phyloP scores from a whole-genome alignment of 2,797 vertebrate species.

The Pangasius sanitwongsei region DNA sequence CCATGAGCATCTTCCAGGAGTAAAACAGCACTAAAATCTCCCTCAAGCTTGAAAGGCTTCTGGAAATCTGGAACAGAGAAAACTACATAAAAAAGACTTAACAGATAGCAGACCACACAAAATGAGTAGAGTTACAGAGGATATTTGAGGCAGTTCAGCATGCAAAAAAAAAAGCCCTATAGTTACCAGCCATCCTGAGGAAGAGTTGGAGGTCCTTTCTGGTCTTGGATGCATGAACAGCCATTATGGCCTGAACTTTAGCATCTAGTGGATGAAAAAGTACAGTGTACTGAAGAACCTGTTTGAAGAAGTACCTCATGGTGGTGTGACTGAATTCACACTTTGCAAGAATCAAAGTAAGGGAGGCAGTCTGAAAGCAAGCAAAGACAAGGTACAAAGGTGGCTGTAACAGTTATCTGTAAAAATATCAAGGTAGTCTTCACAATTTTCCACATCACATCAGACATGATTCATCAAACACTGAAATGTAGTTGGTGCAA shows the following conservation, averaged over 20 bases:
- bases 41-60: neutral
- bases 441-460: neutral
- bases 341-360: neutral
- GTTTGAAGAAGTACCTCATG: neutral
- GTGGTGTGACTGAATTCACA: neutral
- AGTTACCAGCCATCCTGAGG: neutral
- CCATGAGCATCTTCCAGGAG: neutral
- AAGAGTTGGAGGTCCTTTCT: neutral
- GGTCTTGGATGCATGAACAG: neutral
- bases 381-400: neutral
- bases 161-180: neutral
- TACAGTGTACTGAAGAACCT: neutral
- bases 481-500: neutral
- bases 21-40: neutral
- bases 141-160: neutral
- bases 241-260: neutral
- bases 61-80: conserved; percentile 4
- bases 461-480: neutral
- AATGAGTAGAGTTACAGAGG: neutral
- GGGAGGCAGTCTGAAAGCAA: neutral
- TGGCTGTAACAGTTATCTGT: neutral
- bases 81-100: neutral
- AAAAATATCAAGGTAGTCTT: neutral
- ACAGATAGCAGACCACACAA: neutral
- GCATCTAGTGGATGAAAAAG: neutral